phyloP scores from a whole-genome alignment of 2,113 vertebrate species.

The Cranoglanis bouderius region DNA sequence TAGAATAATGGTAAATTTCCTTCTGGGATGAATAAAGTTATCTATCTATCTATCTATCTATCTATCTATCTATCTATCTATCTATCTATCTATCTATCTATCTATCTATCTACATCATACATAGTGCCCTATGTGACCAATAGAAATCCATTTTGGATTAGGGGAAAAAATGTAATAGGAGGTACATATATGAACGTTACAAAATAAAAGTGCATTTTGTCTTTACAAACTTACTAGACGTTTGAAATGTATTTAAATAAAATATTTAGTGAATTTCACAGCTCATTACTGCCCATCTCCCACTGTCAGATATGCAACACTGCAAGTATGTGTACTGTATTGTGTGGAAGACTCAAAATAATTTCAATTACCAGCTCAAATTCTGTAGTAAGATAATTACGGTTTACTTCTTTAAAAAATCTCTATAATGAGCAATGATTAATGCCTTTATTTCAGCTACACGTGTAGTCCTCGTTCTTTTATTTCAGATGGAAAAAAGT shows the following conservation, averaged over 20 bases:
- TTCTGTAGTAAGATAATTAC: constrained; percentile 11
- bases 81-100: too few species aligned
- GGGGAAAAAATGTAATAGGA: background rate
- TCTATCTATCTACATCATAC: background rate
- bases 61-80: too few species aligned
- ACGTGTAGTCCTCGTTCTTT: background rate
- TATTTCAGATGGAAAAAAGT: background rate
- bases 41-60: too few species aligned
- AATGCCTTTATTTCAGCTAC: background rate
- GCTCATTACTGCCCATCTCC: background rate
- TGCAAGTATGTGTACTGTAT: background rate
- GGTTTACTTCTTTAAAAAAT: background rate
- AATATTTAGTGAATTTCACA: background rate
- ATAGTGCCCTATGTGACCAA: background rate
- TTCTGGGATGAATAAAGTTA: too few species aligned
- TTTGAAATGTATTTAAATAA: background rate
- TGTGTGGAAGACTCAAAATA: background rate
- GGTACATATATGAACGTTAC: background rate
- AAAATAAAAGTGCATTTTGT: background rate
- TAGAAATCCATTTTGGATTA: background rate
- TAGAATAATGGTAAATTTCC: too few species aligned
- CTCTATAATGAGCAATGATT: background rate
- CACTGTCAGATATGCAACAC: background rate
- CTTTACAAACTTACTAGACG: background rate
- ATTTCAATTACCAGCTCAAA: background rate